phyloP scores from a whole-genome alignment of 2,113 vertebrate species.

The Galbula dea region DNA sequence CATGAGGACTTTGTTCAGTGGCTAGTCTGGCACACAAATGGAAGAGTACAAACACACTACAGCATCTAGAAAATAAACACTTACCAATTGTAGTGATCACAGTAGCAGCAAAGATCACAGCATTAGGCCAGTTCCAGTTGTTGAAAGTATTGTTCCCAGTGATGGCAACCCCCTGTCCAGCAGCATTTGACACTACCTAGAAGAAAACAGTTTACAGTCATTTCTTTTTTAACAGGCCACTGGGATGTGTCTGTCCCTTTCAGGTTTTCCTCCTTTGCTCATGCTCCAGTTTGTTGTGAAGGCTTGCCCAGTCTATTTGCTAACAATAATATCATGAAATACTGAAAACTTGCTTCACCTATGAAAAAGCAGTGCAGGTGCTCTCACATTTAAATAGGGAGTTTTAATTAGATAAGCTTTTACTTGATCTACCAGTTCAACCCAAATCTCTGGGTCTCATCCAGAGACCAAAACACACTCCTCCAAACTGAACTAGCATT shows the following conservation, averaged over 20 bases:
- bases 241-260: background rate
- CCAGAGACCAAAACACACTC: background rate
- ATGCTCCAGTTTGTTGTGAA: background rate
- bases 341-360: background rate
- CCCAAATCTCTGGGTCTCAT: background rate
- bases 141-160: conserved; percentile 92
- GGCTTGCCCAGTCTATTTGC: background rate
- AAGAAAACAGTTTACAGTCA: background rate
- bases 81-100: conserved; percentile 97
- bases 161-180: conserved; percentile 92
- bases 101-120: conserved; percentile 96
- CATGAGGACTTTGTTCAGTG: background rate
- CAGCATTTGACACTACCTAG: conserved; percentile 89
- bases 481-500: background rate
- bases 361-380: background rate
- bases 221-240: too few relatives aligned
- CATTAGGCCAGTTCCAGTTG: conserved; percentile 99
- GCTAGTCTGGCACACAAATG: background rate
- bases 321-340: background rate
- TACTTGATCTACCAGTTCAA: background rate
- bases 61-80: background rate
- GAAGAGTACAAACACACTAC: background rate
- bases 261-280: background rate
- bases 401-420: background rate
- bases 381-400: background rate